phyloP scores from a whole-genome alignment of 2,113 vertebrate species.

The Zosterops japonicus region DNA sequence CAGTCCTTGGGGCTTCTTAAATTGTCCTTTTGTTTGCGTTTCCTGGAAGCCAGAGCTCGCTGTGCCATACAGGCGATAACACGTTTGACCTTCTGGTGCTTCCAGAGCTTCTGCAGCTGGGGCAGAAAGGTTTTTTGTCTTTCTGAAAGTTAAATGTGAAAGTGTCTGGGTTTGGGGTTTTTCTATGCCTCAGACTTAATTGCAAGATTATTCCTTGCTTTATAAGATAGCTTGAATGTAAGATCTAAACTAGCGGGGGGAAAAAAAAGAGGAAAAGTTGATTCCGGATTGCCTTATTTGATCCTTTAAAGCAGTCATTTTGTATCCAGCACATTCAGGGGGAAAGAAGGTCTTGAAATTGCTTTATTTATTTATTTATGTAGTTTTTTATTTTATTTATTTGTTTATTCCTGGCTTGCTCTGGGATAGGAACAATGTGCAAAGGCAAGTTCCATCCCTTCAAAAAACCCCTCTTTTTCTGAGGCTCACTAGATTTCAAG shows the following conservation, averaged over 20 bases:
- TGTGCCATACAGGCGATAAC: fast-evolving
- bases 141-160: neutral
- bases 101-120: neutral
- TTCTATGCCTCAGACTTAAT: neutral
- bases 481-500: neutral
- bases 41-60: fast-evolving
- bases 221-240: neutral
- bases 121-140: neutral
- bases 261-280: neutral
- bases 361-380: neutral
- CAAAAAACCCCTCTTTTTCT: neutral
- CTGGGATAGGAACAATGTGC: neutral
- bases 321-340: neutral
- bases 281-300: neutral
- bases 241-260: neutral
- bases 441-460: neutral
- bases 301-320: neutral
- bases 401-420: neutral
- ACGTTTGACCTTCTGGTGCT: fast-evolving
- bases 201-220: neutral
- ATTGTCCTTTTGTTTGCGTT: fast-evolving
- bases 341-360: neutral
- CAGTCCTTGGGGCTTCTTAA: neutral
- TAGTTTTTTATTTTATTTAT: neutral
- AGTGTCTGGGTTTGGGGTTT: neutral